A percentile compares a stretch with the other conserved stretches of the same genome.
Conservation (phyloP, 2,888 invertebrate genomes). For the Auanema freiburgensis region DNA sequence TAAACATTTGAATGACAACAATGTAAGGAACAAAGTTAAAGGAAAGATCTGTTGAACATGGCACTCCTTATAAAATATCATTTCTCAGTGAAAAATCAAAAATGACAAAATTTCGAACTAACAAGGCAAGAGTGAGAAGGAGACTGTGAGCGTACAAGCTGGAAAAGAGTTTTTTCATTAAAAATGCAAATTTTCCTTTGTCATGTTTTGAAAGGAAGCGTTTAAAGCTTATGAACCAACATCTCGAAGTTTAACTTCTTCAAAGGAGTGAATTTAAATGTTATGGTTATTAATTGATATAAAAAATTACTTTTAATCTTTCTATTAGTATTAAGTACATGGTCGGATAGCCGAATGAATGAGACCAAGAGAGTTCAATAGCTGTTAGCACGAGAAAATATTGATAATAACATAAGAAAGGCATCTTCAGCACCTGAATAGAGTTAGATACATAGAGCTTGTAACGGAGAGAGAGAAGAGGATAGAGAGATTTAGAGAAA, state of each 20-base stretch:
- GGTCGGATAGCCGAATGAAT: background rate
- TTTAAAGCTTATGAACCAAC: too few relatives aligned
- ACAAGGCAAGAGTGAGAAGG: background rate
- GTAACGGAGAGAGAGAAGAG: slow-evolving; percentile 4
- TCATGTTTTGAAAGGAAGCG: too few relatives aligned
- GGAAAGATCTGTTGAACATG: background rate
- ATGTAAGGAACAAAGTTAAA: background rate
- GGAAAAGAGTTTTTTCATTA: background rate
- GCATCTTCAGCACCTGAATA: too few relatives aligned
- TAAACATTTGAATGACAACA: background rate
- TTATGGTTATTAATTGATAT: too few relatives aligned
- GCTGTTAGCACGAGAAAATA: too few relatives aligned
- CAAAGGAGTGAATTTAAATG: too few relatives aligned
- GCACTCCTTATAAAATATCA: background rate
- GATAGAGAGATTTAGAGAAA: background rate
- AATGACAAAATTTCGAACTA: background rate
- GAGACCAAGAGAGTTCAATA: too few relatives aligned
- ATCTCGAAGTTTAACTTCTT: too few relatives aligned
- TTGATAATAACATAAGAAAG: too few relatives aligned
- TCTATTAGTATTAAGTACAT: too few relatives aligned
- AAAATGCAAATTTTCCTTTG: background rate
- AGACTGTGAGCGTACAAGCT: background rate
- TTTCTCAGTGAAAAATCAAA: background rate
- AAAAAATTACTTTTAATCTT: too few relatives aligned
- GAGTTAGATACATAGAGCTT: too few relatives aligned